A percentile compares a stretch with the other conserved stretches of the same genome.
Evolutionary conservation across 2,113 vertebrate genomes (phyloP).

Genomic region (Benitochromis conjunctus): DNA sequence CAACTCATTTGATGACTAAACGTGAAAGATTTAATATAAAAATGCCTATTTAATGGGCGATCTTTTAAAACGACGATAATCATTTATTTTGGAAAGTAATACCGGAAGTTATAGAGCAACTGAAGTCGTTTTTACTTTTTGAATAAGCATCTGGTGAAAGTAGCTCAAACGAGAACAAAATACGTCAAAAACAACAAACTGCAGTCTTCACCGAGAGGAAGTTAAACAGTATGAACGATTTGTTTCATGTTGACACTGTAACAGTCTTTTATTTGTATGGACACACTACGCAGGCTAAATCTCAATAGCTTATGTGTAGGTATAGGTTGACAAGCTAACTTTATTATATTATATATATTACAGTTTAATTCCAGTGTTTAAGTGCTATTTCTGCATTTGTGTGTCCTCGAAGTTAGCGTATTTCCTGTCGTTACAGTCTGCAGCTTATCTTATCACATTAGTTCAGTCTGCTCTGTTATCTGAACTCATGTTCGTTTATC

Average conservation of each 20-base stretch:
- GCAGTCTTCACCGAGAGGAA: too few relatives aligned
- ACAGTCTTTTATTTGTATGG: not conserved
- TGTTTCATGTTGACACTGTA: not conserved
- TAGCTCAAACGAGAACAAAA: not conserved
- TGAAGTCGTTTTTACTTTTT: rapidly evolving
- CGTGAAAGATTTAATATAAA: not conserved
- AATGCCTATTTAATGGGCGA: not conserved
- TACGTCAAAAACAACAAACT: not conserved
- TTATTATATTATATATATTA: not conserved
- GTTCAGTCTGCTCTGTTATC: not conserved
- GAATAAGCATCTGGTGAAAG: not conserved
- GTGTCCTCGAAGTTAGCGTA: not conserved
- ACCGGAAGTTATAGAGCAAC: not conserved
- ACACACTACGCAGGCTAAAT: not conserved
- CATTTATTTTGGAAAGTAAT: not conserved
- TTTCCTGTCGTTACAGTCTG: not conserved
- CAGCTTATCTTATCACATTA: not conserved
- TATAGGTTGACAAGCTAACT: not conserved
- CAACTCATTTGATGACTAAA: not conserved
- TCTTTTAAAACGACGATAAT: rapidly evolving
- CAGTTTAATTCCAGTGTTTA: not conserved
- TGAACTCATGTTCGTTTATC: not conserved
- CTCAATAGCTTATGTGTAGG: not conserved
- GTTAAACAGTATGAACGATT: not conserved
- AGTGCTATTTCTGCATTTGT: not conserved